A percentile compares a stretch with the other conserved stretches of the same genome.
Evolutionary conservation across 2,113 vertebrate genomes (phyloP).

Genomic region (Damaliscus lunatus): DNA sequence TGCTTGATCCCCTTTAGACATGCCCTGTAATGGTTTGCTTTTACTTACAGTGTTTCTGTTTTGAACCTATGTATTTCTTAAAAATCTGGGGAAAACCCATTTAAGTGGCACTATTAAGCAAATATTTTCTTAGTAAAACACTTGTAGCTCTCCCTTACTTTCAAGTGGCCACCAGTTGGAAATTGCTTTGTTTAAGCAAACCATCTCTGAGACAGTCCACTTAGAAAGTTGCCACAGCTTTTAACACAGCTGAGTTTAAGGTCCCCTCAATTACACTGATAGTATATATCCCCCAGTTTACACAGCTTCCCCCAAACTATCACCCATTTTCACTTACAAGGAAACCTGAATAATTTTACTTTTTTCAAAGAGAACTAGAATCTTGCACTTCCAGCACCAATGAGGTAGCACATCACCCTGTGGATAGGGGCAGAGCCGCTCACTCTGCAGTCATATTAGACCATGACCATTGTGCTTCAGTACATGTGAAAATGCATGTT

Average conservation of each 20-base stretch:
- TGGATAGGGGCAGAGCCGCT: neutral
- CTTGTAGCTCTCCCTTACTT: neutral
- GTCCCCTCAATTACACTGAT: neutral
- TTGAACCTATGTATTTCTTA: neutral
- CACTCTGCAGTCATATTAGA: neutral
- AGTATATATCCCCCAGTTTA: neutral
- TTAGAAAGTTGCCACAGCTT: neutral
- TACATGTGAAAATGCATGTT: neutral
- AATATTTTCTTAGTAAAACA: neutral
- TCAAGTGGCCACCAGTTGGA: neutral
- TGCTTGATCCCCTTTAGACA: neutral
- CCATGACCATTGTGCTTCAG: neutral
- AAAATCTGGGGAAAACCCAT: neutral
- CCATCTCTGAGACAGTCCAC: neutral
- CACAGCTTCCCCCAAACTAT: neutral
- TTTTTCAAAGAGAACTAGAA: neutral
- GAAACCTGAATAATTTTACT: neutral
- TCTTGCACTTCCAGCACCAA: neutral
- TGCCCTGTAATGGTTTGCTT: neutral
- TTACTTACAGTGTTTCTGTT: neutral
- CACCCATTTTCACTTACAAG: neutral
- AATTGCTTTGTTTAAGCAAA: neutral
- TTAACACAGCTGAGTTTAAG: constrained; percentile 1
- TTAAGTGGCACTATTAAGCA: neutral
- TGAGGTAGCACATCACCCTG: accelerated